phyloP scores from a whole-genome alignment of 1,140 invertebrate genomes.

The Acyrthosiphon pisum region DNA sequence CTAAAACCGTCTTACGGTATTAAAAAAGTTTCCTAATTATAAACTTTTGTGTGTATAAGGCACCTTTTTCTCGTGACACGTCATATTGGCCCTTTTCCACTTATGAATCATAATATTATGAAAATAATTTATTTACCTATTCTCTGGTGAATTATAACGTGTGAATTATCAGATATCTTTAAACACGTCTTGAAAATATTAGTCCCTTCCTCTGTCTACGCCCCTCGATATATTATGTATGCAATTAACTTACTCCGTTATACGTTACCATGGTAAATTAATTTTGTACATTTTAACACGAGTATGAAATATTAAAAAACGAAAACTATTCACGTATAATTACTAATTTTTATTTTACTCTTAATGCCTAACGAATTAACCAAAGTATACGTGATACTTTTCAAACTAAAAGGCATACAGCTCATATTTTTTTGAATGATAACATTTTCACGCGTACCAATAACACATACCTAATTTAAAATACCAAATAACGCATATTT shows the following conservation, averaged over 20 bases:
- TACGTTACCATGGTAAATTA: background rate
- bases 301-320: background rate
- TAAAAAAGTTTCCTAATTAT: conserved; percentile 58
- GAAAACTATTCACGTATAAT: background rate
- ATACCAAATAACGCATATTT: background rate
- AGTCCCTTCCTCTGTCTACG: background rate
- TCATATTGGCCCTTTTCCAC: background rate
- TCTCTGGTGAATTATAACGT: background rate
- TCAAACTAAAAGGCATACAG: background rate
- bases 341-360: conserved; percentile 17
- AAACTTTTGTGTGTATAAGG: conserved; percentile 38
- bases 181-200: background rate
- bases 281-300: background rate
- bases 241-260: background rate
- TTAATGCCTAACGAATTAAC: background rate
- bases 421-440: background rate
- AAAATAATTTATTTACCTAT: conserved; percentile 36
- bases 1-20: background rate
- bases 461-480: background rate
- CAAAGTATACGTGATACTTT: background rate
- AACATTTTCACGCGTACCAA: background rate
- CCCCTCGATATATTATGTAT: background rate
- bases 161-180: background rate
- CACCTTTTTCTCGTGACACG: background rate
- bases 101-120: conserved; percentile 23